Evolutionary conservation across 2,797 vertebrate genomes (phyloP).

Genomic region (Rhinichthys osculus): DNA sequence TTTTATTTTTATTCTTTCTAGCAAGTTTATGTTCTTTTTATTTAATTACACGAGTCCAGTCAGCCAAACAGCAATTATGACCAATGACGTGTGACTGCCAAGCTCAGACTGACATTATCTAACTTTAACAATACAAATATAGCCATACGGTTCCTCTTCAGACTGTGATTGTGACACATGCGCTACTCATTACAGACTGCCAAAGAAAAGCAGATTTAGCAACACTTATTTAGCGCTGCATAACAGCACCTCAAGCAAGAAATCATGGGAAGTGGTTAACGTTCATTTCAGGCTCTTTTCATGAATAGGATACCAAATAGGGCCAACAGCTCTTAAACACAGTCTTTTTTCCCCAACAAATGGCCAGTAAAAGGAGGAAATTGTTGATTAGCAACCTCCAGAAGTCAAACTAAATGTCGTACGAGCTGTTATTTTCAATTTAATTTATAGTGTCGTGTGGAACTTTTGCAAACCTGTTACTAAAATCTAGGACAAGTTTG

Average conservation of each 20-base stretch:
- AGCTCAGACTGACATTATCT: slow-evolving; percentile 23
- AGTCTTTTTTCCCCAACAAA: neutral
- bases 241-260: neutral
- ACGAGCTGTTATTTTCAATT: neutral
- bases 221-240: slow-evolving; percentile 3
- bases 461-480: neutral
- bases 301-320: neutral
- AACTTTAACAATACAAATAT: slow-evolving; percentile 36
- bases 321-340: neutral
- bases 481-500: neutral
- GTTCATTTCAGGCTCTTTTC: slow-evolving; percentile 29
- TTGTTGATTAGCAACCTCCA: slow-evolving; percentile 7
- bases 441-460: neutral
- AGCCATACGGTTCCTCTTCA: slow-evolving; percentile 22
- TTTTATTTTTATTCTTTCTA: slow-evolving; percentile 31
- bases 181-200: neutral
- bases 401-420: neutral
- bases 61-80: neutral
- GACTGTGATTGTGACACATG: slow-evolving; percentile 27
- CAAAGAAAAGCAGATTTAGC: slow-evolving; percentile 23
- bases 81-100: slow-evolving; percentile 19
- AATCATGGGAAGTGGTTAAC: neutral
- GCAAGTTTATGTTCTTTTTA: neutral
- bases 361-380: neutral
- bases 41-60: neutral